Evolutionary conservation across 2,113 vertebrate genomes (phyloP).

Genomic region (Callopanchax toddi): DNA sequence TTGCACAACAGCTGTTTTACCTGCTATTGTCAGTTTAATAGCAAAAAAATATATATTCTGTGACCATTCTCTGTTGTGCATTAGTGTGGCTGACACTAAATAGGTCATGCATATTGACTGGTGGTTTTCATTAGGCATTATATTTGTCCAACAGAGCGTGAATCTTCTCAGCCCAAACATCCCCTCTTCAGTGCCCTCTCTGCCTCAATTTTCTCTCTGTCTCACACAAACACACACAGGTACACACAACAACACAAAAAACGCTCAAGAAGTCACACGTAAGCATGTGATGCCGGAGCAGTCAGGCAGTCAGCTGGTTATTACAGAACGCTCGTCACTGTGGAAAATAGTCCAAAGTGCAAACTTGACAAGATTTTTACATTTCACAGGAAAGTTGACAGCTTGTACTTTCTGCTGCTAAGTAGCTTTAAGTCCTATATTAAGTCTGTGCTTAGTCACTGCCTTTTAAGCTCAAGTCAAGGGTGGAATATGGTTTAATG

Average conservation of each 20-base stretch:
- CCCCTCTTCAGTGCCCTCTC: conserved; percentile 12
- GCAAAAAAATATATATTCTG: conserved; percentile 2
- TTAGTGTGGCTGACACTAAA: conserved; percentile 41
- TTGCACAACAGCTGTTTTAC: conserved; percentile 24
- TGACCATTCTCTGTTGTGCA: conserved; percentile 23
- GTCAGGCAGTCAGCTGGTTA: conserved; percentile 59
- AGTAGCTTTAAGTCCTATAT: conserved; percentile 53
- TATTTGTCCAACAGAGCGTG: conserved; percentile 60
- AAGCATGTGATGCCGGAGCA: conserved; percentile 24
- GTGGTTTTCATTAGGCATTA: conserved; percentile 51
- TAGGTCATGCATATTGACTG: conserved; percentile 66
- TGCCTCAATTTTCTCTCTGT: conserved; percentile 11
- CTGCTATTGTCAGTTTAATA: not conserved
- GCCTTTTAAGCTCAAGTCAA: conserved; percentile 45
- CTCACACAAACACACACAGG: conserved; percentile 1
- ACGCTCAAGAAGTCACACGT: conserved; percentile 29
- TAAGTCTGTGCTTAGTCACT: conserved; percentile 66
- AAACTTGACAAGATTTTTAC: conserved; percentile 45
- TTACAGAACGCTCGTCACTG: conserved; percentile 40
- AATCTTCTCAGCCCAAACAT: conserved; percentile 30
- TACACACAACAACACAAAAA: conserved; percentile 12
- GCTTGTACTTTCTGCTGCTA: conserved; percentile 50
- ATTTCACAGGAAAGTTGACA: conserved; percentile 54
- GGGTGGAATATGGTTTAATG: conserved; percentile 31
- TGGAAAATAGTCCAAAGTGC: conserved; percentile 39